Evolutionary conservation across 1,140 invertebrate genomes (phyloP).

Genomic region (Pteromalus puparum): DNA sequence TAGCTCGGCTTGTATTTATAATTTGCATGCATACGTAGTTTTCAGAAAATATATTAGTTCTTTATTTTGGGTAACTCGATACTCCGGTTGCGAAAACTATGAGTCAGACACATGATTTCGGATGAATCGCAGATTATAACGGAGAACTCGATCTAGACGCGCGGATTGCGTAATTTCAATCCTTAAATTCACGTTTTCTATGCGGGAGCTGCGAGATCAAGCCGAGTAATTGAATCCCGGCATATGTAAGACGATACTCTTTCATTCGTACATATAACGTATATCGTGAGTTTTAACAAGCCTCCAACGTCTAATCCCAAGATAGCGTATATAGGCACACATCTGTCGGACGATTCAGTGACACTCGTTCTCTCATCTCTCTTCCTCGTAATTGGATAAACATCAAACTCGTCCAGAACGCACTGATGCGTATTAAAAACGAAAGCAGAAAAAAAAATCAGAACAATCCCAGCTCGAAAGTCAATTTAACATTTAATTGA

Average conservation of each 20-base stretch:
- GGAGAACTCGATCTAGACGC: not conserved
- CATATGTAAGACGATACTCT: conserved; percentile 36
- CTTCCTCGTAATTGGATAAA: not conserved
- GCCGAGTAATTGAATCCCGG: conserved; percentile 20
- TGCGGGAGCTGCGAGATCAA: conserved; percentile 16
- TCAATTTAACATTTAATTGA: conserved; percentile 43
- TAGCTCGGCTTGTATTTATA: not conserved
- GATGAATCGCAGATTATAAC: conserved; percentile 11
- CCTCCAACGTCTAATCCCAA: conserved; percentile 1
- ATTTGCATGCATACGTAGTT: too few relatives aligned
- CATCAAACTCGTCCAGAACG: not conserved
- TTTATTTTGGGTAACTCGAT: conserved; percentile 1
- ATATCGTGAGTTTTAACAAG: conserved; percentile 8
- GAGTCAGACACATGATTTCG: not conserved
- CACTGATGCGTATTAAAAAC: too few relatives aligned
- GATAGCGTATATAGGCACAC: not conserved
- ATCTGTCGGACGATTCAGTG: conserved; percentile 5
- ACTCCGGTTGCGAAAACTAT: not conserved
- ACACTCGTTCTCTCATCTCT: not conserved
- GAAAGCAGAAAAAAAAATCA: not conserved
- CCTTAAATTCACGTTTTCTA: conserved; percentile 24
- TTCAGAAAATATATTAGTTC: too few relatives aligned
- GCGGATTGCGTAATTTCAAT: conserved; percentile 35
- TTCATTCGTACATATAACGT: conserved; percentile 18
- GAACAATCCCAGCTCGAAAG: not conserved